Evolutionary conservation across 1,140 invertebrate genomes (phyloP).

Genomic region (Procambarus virginalis): DNA sequence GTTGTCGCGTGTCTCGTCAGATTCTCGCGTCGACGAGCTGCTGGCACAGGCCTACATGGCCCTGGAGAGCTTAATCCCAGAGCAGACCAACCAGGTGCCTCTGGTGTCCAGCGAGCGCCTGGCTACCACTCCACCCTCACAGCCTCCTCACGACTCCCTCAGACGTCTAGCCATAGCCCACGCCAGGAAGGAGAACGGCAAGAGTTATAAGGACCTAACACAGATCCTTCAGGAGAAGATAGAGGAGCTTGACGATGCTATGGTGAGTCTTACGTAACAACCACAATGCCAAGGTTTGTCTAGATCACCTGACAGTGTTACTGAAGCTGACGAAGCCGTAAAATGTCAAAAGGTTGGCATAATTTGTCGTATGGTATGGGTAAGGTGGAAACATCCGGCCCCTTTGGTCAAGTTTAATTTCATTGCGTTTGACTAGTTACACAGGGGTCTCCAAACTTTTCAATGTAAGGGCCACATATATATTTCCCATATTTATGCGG

Average conservation of each 20-base stretch:
- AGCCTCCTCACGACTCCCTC: slow-evolving; percentile 17
- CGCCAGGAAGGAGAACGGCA: slow-evolving; percentile 68
- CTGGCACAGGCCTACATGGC: slow-evolving; percentile 67
- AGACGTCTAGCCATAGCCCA: slow-evolving; percentile 46
- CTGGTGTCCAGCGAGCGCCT: slow-evolving; percentile 9
- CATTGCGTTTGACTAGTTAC: neutral
- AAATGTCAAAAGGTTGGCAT: neutral
- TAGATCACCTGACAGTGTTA: neutral
- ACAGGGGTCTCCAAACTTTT: neutral
- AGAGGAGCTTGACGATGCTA: slow-evolving; percentile 64
- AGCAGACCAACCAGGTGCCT: slow-evolving; percentile 20
- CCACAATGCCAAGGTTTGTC: neutral
- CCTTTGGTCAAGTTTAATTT: neutral
- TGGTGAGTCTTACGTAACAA: slow-evolving; percentile 48
- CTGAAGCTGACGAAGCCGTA: neutral
- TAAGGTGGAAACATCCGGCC: neutral
- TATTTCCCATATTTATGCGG: too few species aligned
- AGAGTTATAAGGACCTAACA: slow-evolving; percentile 62
- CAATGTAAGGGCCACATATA: too few species aligned
- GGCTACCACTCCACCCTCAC: neutral
- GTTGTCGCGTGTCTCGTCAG: slow-evolving; percentile 61
- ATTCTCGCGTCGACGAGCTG: slow-evolving; percentile 69
- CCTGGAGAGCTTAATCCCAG: slow-evolving; percentile 62
- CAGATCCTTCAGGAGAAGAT: slow-evolving; percentile 71
- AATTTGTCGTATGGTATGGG: neutral